Base-by-base conservation (phyloP, 2,888 invertebrate species). In the Hypercompe scribonia region DNA sequence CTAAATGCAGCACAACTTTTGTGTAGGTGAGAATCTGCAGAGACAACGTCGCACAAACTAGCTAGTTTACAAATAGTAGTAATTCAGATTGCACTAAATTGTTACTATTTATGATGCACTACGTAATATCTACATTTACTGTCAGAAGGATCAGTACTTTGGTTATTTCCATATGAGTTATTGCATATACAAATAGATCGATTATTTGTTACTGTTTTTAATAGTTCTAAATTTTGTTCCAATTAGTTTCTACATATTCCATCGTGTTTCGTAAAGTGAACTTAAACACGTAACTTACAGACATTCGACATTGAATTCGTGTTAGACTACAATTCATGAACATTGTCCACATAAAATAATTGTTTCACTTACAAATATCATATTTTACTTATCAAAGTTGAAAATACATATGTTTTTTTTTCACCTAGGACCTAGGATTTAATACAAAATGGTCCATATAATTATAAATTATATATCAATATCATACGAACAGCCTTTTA, bases 241-340 rank as follows among this genome's bases (percentile, higher is more conserved):
- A n/a, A 18, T 65, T 66, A 72, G 61, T 36, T 76, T 63, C 76
- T 76, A 70, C 70, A 28, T 63, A 68, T 66, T 64, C 67, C 70
- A 21, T 65, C 72, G 65, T 68, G 64, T 71, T 70, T 68, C 11
- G 46, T 65, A 79, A 81, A 81, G 82, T 77, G 76, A 81, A 78
- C 78, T 79, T 84, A 83, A 36, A 33, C 54, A 50, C 21, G 46
- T 69, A 65, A 10, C 31, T 68, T 50, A 68, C 85, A n/a, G n/a
- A 84, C 76, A 81, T 79, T 76, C 75, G 84, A 84, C 84, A 86
- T 82, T 78, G 70, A 76, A 84, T 88, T 85, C 86, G 84, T 88
- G 89, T 81, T 80, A 79, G 70, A 72, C 42, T 21, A 68, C 66
- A 64, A 70, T 73, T 70, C 66, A 67, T 63, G 70, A 33, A 61